Evolutionary conservation across 1,140 invertebrate species (phyloP), one percentile per base, ranked within the genome.

Genomic region (Trissolcus basalis): DNA sequence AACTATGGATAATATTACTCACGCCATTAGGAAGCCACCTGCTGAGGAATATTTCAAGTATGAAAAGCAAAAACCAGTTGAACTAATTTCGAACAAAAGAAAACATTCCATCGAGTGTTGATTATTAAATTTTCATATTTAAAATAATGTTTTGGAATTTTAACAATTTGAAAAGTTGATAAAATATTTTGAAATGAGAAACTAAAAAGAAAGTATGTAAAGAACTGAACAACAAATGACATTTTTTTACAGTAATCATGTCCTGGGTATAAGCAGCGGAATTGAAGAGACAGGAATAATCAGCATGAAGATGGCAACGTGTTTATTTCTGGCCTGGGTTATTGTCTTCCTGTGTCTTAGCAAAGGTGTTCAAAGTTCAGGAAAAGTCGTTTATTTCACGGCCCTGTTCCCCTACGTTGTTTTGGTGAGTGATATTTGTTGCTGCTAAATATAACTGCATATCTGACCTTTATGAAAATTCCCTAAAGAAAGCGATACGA

Each of bases 11-110:
- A 81, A 90, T 16, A 84, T 86, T 15, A 84, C 86, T 9, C 89
- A 89, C 56, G 91, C 91, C 12, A 85, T 92, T 19, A 89, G 90
- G 74, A 89, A 90, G 72, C 92, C 94, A 44, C 94, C 94, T 0
- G 94, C 94, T 48, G 94, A 96, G 83, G 94, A 96, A 86, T 96
- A 94, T 84, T 96, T 96, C 85, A 93, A 92, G 94, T 96, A 88
- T 91, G 89, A 55, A 19, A 63, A 35, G 36, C 9, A 4, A 39
- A 39, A 11, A 39, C 9, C 2, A 11, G 9, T 39, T n/a, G 33
- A 35, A 35, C 10, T 35, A 35, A 35, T 6, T 5, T 6, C 33
- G n/a, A 39, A n/a, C 9, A 39, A 39, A 39, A 39, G n/a, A 39
- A 11, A 39, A 39, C 9, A 2, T 11, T 39, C 36, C 3, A n/a